Evolutionary conservation across 2,888 invertebrate species (phyloP).

Genomic region (Linnaemya vulpina): DNA sequence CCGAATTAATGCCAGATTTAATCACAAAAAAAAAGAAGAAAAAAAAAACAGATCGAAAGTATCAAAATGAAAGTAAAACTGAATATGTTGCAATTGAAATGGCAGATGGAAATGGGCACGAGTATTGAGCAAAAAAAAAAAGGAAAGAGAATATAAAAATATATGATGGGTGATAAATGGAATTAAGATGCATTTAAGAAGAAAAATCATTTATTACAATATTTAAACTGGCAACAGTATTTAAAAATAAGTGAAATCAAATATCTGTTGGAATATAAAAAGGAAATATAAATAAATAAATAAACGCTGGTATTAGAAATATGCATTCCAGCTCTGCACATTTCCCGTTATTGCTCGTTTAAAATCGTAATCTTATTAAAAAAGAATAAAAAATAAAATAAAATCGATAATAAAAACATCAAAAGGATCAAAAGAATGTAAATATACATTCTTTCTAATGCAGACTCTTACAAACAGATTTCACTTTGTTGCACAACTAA

Average conservation of each 20-base stretch:
- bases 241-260: background rate
- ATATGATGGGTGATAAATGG: background rate
- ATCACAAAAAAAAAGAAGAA: background rate
- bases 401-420: conserved; percentile 56
- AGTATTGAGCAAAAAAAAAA: background rate
- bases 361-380: conserved; percentile 38
- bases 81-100: conserved; percentile 13
- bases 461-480: conserved; percentile 14
- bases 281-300: background rate
- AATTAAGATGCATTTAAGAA: conserved; percentile 7
- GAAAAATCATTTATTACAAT: background rate
- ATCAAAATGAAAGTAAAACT: conserved; percentile 26
- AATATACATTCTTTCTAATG: background rate
- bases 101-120: background rate
- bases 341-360: conserved; percentile 2
- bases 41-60: no score
- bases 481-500: background rate
- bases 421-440: conserved; percentile 32
- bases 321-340: background rate
- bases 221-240: background rate
- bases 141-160: no score
- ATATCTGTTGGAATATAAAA: background rate
- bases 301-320: background rate
- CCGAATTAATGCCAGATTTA: conserved; percentile 39
- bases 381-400: no score